Conservation (phyloP, 2,113 vertebrate genomes). For the Pitta sordida region DNA sequence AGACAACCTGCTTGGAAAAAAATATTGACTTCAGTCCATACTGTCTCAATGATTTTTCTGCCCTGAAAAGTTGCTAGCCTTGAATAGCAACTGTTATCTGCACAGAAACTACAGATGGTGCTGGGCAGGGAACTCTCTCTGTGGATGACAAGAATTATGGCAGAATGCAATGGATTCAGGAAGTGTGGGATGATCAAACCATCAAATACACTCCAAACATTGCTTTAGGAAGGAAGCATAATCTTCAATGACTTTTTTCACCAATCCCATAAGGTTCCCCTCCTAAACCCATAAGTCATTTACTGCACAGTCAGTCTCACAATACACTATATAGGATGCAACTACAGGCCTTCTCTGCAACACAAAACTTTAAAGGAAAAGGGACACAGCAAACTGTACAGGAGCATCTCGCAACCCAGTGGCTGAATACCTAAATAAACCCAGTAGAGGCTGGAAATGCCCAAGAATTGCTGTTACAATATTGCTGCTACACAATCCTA, state of each 20-base stretch:
- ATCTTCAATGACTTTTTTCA: not conserved
- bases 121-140: not conserved
- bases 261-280: not conserved
- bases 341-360: not conserved
- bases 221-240: not conserved
- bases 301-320: not conserved
- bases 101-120: not conserved
- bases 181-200: not conserved
- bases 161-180: not conserved
- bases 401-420: not conserved
- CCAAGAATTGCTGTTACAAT: not conserved
- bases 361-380: not conserved
- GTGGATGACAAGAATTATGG: not conserved
- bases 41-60: not conserved
- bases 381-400: not conserved
- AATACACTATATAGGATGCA: not conserved
- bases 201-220: not conserved
- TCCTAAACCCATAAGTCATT: not conserved
- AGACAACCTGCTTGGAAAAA: not conserved
- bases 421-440: not conserved
- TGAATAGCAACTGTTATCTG: not conserved
- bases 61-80: not conserved
- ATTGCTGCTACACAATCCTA: not conserved
- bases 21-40: not conserved
- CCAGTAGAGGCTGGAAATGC: not conserved